Evolutionary conservation across 1,140 invertebrate species (phyloP), one percentile per base, ranked within the genome.

Genomic region (Ips nitidus): DNA sequence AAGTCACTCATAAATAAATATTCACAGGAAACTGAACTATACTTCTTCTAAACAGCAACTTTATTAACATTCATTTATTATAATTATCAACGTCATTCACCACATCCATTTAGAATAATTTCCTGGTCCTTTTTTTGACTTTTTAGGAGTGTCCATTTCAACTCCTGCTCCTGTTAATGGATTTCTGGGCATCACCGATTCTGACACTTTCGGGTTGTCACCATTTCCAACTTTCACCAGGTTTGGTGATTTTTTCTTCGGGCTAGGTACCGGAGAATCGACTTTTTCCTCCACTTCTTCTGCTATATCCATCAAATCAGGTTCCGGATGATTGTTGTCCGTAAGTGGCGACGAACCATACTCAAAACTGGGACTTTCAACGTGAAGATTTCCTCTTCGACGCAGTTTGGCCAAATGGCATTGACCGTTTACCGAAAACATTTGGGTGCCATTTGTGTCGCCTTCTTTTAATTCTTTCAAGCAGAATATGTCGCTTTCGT

Each of bases 401-500:
- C 53, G 53, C 43, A 67, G 60, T 57, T 70, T 73, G 5, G 66
- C 22, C 43, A 74, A 47, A 2, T 70, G 70, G 70, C 69, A 74
- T 8, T 42, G 57, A 36, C 75, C 75, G 58, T 75, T 76, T 5
- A 75, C 74, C 22, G 75, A 76, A 59, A 76, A 75, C 55, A 76
- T 75, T 69, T 73, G 68, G 36, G 58, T 76, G n/a, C 75, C 75
- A 50, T 71, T 71, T 6, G 71, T 74, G 42, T 73, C 68, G 6
- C 73, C 75, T 41, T 69, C 71, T 53, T 76, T 74, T 43, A 75
- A 56, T 50, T 69, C 72, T 60, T 76, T 76, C 42, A 76, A 61
- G 45, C 74, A 75, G 53, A 76, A 76, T 65, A 76, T 76, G 63
- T 76, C 75, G 61, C 75, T 76, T 3, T 70, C 66, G 45, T 76